These are phyloP conservation scores for Chromobotia macracanthus DNA, from an alignment of 2,797 vertebrate species.

Conservation along the genomic window DNA sequence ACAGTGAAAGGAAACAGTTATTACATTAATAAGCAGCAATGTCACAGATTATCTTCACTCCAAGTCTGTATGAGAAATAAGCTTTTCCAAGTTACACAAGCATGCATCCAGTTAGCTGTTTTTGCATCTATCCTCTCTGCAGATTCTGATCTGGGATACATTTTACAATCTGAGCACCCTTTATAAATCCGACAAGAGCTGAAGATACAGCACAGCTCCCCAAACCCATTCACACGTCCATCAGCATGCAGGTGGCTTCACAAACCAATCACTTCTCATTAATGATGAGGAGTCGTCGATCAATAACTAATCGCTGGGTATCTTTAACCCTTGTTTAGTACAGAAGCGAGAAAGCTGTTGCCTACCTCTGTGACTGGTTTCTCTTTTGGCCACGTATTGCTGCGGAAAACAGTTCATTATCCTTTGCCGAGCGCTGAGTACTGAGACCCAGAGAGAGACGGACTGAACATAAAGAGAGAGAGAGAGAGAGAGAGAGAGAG, in stretches of 20 bases:
- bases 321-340: too few species aligned
- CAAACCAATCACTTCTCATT: slow-evolving; percentile 42
- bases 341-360: slow-evolving; percentile 1
- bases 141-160: too few species aligned
- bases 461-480: slow-evolving; percentile 24
- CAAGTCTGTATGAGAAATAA: neutral
- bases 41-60: neutral
- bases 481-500: neutral
- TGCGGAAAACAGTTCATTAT: slow-evolving; percentile 57
- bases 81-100: neutral
- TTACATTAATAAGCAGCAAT: neutral
- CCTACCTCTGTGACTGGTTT: slow-evolving; percentile 55
- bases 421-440: slow-evolving; percentile 55
- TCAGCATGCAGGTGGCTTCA: slow-evolving; percentile 47
- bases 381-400: slow-evolving; percentile 51
- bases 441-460: slow-evolving; percentile 44
- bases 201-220: neutral
- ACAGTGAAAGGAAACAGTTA: neutral
- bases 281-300: slow-evolving; percentile 12
- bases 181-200: neutral
- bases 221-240: slow-evolving; percentile 9
- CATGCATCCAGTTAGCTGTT: neutral
- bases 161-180: neutral
- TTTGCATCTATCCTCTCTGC: neutral
- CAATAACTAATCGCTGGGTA: too few species aligned